phyloP scores from a whole-genome alignment of 2,888 invertebrate species.

The Caenorhabditis sp. region DNA sequence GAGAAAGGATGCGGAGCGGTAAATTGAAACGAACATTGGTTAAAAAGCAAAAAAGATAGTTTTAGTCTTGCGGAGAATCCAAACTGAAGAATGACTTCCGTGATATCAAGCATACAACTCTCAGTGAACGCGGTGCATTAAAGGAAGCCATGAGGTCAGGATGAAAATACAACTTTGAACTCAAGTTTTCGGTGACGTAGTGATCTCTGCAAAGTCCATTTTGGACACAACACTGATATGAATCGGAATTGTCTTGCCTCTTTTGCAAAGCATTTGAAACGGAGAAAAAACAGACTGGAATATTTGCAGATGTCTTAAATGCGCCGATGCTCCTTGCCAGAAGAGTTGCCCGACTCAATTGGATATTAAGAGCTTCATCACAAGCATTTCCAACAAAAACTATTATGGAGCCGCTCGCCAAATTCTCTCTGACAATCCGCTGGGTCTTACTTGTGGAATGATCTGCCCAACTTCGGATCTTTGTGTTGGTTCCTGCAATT shows the following conservation, averaged over 20 bases:
- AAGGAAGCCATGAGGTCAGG: slow-evolving; percentile 83
- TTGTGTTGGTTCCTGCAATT: slow-evolving; percentile 97
- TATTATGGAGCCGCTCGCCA: slow-evolving; percentile 97
- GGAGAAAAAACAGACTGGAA: slow-evolving; percentile 8
- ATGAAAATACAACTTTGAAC: not conserved
- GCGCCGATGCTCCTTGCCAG: slow-evolving; percentile 86
- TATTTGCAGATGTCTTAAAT: slow-evolving; percentile 79
- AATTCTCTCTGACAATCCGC: slow-evolving; percentile 96
- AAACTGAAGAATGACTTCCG: slow-evolving; percentile 92
- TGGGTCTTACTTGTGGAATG: slow-evolving; percentile 97
- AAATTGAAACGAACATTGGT: not conserved
- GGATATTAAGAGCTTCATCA: slow-evolving; percentile 97
- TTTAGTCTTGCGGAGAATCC: slow-evolving; percentile 86
- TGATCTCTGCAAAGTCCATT: slow-evolving; percentile 44
- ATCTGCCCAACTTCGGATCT: slow-evolving; percentile 98
- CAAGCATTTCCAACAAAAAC: slow-evolving; percentile 97
- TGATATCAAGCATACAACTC: slow-evolving; percentile 96
- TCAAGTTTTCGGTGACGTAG: slow-evolving; percentile 25
- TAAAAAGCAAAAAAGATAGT: no score
- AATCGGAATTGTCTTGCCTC: not conserved
- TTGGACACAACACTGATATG: slow-evolving; percentile 12
- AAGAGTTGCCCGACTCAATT: slow-evolving; percentile 98
- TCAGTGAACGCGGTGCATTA: slow-evolving; percentile 95
- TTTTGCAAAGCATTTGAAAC: no score
- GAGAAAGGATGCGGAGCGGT: slow-evolving; percentile 90